Evolutionary conservation across 2,888 invertebrate genomes (phyloP), one percentile per base, ranked within the genome.

Genomic region (Amphipoea lucens): DNA sequence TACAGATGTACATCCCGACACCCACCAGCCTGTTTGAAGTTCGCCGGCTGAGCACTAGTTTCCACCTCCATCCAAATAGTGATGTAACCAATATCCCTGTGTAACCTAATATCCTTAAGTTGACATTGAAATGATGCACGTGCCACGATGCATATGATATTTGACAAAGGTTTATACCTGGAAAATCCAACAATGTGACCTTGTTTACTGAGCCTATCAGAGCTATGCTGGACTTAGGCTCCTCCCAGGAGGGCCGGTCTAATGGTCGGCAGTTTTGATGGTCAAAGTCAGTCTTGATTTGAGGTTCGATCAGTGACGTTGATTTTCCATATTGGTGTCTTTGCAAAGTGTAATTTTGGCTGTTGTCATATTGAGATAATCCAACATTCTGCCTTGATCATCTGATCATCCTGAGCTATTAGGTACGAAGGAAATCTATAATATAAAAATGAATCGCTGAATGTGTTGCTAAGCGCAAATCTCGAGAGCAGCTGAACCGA

Each of bases 61-160:
- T 20, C 80, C 14, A n/a, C 17, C 23, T 12, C 9, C 12, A 36
- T 17, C 29, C 17, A 79, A 74, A 62, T 80, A 67, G 60, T 82
- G n/a, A 36, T 67, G 66, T 75, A 54, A 51, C 67, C 42, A 20
- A 54, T 54, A 71, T 14, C n/a, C 45, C 17, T n/a, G 36, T 42
- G 36, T 45, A 62, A 80, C n/a, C 40, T 23, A 54, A 75, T 75
- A 80, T 14, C 23, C 17, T 40, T 36, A 12, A 29, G 62, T 29
- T 74, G 45, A 17, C n/a, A 68, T 40, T 54, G 40, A 62, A 68
- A 57, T 62, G 40, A 29, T 76, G 62, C 60, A 29, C 20, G 54
- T 36, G 12, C 4, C 12, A 14, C 3, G 14, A 4, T 45, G 63
- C 40, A 51, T 60, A 40, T 45, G 66, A 66, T 67, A 60, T 81